These are phyloP conservation scores for Bryconaethiops microstoma DNA, from an alignment of 2,797 vertebrate species.

Conservation along the genomic window DNA sequence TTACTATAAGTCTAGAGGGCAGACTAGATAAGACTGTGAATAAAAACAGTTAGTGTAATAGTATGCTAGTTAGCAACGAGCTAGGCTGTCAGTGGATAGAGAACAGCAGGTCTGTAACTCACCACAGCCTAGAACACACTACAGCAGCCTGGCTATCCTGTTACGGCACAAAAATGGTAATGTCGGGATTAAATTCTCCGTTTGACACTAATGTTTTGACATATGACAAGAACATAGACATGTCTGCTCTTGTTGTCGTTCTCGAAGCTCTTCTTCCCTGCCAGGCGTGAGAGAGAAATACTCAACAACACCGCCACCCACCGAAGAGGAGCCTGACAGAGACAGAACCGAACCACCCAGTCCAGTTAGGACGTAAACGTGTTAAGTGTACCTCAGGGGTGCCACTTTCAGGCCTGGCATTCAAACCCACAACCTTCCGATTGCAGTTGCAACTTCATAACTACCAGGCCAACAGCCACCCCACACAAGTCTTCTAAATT, in stretches of 20 bases:
- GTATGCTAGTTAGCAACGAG: neutral
- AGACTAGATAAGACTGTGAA: neutral
- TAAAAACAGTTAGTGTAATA: neutral
- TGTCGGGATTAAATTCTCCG: neutral
- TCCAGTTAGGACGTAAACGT: no score
- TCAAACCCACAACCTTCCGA: no score
- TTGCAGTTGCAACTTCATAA: no score
- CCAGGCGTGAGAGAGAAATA: neutral
- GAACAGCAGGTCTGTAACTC: neutral
- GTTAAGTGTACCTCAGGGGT: no score
- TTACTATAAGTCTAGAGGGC: neutral
- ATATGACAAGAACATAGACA: conserved; percentile 10
- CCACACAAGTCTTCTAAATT: no score
- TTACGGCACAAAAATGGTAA: neutral
- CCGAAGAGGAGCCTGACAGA: neutral
- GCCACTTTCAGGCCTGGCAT: no score
- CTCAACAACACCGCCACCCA: conserved; percentile 12
- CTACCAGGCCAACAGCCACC: no score
- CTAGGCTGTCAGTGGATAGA: neutral
- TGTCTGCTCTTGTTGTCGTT: conserved; percentile 48
- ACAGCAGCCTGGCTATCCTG: neutral
- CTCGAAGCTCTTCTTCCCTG: conserved; percentile 26
- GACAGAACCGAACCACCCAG: no score
- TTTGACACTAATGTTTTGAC: conserved; percentile 14
- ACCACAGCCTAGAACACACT: conserved; percentile 11